These are phyloP conservation scores for Dione vanillae DNA, from an alignment of 2,888 invertebrate genomes.

Conservation along the genomic window DNA sequence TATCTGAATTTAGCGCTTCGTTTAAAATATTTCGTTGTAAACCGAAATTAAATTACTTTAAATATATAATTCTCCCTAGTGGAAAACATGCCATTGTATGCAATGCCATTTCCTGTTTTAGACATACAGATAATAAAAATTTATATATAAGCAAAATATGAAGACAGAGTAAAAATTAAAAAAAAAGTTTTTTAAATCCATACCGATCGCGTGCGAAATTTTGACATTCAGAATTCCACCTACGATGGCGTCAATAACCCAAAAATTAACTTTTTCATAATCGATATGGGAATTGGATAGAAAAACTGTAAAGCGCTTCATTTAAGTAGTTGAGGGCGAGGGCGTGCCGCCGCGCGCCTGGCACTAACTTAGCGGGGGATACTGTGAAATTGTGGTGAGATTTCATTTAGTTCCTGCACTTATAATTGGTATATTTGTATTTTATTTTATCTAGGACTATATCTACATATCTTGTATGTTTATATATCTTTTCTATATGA, in stretches of 20 bases:
- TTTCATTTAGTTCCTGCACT: conserved; percentile 54
- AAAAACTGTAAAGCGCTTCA: conserved; percentile 50
- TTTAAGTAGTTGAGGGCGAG: conserved; percentile 57
- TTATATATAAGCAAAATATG: no score
- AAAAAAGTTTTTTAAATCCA: not conserved
- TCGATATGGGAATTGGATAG: conserved; percentile 43
- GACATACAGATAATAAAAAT: no score
- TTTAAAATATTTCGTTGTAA: no score
- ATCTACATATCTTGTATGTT: not conserved
- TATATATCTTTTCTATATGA: no score
- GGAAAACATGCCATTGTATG: no score
- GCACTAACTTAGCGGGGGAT: conserved; percentile 65
- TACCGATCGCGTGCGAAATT: not conserved
- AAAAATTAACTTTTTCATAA: conserved; percentile 34
- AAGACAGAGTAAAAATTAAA: no score
- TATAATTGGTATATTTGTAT: conserved; percentile 50
- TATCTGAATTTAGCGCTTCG: no score
- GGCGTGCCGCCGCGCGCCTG: conserved; percentile 65
- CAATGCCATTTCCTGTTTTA: no score
- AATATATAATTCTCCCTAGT: no score
- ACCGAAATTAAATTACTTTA: no score
- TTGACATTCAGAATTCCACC: not conserved
- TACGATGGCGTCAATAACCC: conserved; percentile 1
- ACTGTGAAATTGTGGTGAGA: conserved; percentile 54
- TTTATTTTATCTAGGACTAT: not conserved